A percentile compares a stretch with the other conserved stretches of the same genome.
phyloP scores from a whole-genome alignment of 2,797 vertebrate species.

The Aldrovandia affinis region DNA sequence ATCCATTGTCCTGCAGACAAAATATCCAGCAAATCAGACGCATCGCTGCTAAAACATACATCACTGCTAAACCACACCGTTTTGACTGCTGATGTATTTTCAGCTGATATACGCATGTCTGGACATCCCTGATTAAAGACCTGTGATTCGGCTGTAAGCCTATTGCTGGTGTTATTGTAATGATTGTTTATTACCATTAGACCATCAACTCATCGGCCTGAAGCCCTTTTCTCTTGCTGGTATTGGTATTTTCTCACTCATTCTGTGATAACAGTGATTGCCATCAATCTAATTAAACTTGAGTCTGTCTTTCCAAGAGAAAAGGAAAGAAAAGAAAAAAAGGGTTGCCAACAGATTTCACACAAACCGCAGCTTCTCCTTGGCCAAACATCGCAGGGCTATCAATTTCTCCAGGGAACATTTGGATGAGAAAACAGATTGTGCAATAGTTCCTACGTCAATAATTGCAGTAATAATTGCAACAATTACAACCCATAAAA shows the following conservation, averaged over 20 bases:
- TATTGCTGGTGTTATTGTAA: not conserved
- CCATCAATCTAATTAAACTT: not conserved
- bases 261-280: conserved; percentile 6
- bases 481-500: not conserved
- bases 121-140: not conserved
- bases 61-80: not conserved
- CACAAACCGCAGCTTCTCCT: not conserved
- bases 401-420: not conserved
- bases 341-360: not conserved
- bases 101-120: not conserved
- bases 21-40: not conserved
- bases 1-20: conserved; percentile 3
- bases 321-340: too few relatives aligned
- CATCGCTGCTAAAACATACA: not conserved
- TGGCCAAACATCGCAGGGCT: not conserved
- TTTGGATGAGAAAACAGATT: not conserved
- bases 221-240: not conserved
- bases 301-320: not conserved
- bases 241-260: not conserved
- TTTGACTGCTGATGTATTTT: not conserved
- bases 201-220: not conserved
- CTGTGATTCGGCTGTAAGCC: not conserved
- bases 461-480: not conserved
- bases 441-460: not conserved
- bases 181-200: not conserved